A percentile compares a stretch with the other conserved stretches of the same genome.
phyloP scores from a whole-genome alignment of 2,888 invertebrate species.

The Machimus rusticus region DNA sequence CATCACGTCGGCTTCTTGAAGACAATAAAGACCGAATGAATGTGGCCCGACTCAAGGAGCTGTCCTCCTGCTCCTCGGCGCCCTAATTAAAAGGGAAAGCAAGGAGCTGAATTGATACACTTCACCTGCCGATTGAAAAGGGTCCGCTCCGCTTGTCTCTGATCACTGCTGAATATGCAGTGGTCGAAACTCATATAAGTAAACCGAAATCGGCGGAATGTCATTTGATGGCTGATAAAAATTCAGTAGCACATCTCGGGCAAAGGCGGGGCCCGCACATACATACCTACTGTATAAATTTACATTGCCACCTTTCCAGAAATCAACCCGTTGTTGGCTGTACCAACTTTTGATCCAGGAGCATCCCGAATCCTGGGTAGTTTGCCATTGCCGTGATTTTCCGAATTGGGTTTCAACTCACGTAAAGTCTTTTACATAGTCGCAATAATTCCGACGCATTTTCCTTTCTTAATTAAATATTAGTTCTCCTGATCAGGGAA shows the following conservation, averaged over 20 bases:
- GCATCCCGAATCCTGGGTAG: background rate
- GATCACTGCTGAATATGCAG: slow-evolving; percentile 16
- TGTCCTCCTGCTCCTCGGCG: background rate
- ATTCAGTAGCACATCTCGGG: slow-evolving; percentile 4
- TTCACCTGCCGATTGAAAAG: background rate
- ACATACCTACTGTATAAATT: slow-evolving; percentile 30
- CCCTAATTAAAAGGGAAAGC: slow-evolving; percentile 18
- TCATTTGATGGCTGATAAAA: slow-evolving; percentile 11
- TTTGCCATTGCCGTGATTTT: slow-evolving; percentile 20
- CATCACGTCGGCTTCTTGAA: slow-evolving; percentile 41
- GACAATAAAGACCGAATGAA: slow-evolving; percentile 42
- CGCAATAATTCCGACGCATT: slow-evolving; percentile 33
- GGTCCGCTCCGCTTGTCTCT: background rate
- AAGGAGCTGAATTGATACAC: slow-evolving; percentile 19
- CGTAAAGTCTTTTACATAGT: slow-evolving; percentile 34
- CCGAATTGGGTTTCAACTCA: slow-evolving; percentile 39
- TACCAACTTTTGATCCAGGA: background rate
- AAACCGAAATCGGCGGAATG: background rate
- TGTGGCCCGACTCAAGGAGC: background rate
- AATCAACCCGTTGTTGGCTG: background rate
- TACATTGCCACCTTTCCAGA: background rate
- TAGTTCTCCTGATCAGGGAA: slow-evolving; percentile 11
- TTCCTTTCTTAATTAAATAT: slow-evolving; percentile 27
- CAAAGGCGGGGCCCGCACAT: background rate
- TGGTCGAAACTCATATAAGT: background rate